These are phyloP conservation scores for Ammodytes dubius DNA, from an alignment of 2,113 vertebrate species.

Conservation along the genomic window DNA sequence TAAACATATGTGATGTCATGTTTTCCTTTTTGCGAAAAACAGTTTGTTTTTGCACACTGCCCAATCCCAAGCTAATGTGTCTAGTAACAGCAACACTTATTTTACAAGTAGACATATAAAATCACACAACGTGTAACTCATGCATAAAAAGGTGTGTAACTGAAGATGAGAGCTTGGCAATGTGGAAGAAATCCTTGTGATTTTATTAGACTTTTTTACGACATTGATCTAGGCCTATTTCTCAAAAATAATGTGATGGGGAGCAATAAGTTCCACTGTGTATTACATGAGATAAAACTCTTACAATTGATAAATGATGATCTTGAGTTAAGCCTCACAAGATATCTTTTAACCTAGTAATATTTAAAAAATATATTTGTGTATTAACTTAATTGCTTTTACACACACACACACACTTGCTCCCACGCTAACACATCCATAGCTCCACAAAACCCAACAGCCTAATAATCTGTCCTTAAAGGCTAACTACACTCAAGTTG, in stretches of 20 bases:
- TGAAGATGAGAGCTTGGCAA: background rate
- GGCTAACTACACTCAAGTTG: conserved; percentile 86
- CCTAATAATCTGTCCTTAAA: conserved; percentile 36
- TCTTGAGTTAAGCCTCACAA: background rate
- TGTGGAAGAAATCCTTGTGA: background rate
- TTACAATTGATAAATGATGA: background rate
- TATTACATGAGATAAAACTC: background rate
- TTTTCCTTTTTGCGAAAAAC: conserved; percentile 5
- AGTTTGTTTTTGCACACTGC: conserved; percentile 5
- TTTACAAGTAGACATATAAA: background rate
- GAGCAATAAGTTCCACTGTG: background rate
- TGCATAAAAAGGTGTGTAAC: background rate
- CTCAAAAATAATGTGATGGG: background rate
- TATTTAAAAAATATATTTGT: background rate
- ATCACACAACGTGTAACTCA: background rate
- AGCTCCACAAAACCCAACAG: conserved; percentile 27
- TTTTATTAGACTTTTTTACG: background rate
- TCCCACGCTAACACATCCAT: background rate
- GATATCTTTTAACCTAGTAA: background rate
- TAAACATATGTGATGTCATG: conserved; percentile 8
- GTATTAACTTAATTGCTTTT: background rate
- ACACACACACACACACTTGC: background rate
- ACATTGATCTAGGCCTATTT: background rate
- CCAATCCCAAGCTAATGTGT: background rate
- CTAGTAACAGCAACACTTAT: background rate